A percentile compares a stretch with the other conserved stretches of the same genome.
Conservation (phyloP, 1,140 invertebrate species). For the Psix sp. region DNA sequence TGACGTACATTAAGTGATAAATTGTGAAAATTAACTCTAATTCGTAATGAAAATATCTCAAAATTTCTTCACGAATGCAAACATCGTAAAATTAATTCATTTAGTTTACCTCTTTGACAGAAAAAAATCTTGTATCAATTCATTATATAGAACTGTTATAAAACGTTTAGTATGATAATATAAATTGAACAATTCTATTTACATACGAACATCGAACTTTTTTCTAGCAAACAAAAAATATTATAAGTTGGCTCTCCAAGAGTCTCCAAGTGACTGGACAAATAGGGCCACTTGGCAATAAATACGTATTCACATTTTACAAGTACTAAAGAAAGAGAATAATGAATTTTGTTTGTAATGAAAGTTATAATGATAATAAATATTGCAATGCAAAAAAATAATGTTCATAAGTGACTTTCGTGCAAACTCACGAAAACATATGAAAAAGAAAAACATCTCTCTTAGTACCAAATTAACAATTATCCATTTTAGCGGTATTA, state of each 20-base stretch:
- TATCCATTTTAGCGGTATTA: constrained; percentile 12
- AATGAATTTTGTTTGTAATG: too few species aligned
- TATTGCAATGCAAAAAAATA: too few species aligned
- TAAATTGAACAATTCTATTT: too few species aligned
- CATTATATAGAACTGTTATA: background rate
- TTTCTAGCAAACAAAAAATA: too few species aligned
- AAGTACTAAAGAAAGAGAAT: background rate
- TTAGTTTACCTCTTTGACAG: background rate
- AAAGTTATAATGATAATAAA: too few species aligned
- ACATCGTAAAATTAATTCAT: too few species aligned
- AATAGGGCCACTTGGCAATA: background rate
- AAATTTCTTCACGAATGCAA: too few species aligned
- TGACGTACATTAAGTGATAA: background rate
- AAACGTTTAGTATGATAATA: too few species aligned
- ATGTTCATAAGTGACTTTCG: too few species aligned
- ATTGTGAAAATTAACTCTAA: background rate
- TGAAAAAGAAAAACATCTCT: constrained; percentile 5
- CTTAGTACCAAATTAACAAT: constrained; percentile 14
- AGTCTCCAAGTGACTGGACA: background rate
- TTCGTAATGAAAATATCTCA: background rate
- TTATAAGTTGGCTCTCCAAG: constrained; percentile 1
- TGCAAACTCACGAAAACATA: too few species aligned
- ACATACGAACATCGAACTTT: too few species aligned
- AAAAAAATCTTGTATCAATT: background rate
- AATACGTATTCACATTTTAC: background rate